A percentile compares a stretch with the other conserved stretches of the same genome.
Evolutionary conservation across 1,140 invertebrate genomes (phyloP).

Genomic region (Hyles euphorbiae): DNA sequence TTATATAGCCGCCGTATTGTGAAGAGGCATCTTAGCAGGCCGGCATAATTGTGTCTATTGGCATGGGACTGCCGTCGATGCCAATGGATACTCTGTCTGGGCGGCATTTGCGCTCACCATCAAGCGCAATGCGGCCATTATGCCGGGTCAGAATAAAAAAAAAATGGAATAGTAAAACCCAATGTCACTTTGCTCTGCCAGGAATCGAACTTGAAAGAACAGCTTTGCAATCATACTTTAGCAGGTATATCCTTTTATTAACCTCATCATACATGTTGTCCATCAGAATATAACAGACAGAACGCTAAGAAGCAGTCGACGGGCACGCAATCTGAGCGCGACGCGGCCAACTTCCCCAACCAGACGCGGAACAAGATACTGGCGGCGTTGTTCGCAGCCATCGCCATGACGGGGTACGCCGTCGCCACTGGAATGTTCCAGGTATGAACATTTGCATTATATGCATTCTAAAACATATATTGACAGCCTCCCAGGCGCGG

Average conservation of each 20-base stretch:
- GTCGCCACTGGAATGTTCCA: constrained; percentile 70
- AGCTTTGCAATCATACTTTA: too few species aligned
- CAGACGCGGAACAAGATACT: constrained; percentile 64
- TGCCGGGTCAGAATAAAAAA: too few species aligned
- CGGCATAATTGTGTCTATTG: too few species aligned
- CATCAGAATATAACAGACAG: constrained; percentile 55
- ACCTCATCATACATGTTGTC: not conserved
- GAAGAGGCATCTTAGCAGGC: too few species aligned
- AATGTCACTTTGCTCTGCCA: too few species aligned
- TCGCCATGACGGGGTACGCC: constrained; percentile 70
- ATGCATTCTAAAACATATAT: not conserved
- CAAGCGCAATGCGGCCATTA: too few species aligned
- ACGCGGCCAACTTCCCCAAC: constrained; percentile 58
- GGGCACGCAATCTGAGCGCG: constrained; percentile 53
- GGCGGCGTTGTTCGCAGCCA: constrained; percentile 58
- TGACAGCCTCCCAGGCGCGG: not conserved
- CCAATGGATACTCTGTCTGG: too few species aligned
- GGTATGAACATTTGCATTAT: constrained; percentile 29
- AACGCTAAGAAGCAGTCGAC: constrained; percentile 59
- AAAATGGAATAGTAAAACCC: too few species aligned
- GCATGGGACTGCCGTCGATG: too few species aligned
- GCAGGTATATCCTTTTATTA: not conserved
- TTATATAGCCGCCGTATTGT: too few species aligned
- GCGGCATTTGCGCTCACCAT: too few species aligned
- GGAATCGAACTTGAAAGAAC: too few species aligned